Evolutionary conservation across 2,888 invertebrate species (phyloP), one percentile per base, ranked within the genome.

Genomic region (Tetrapedia diversipes): DNA sequence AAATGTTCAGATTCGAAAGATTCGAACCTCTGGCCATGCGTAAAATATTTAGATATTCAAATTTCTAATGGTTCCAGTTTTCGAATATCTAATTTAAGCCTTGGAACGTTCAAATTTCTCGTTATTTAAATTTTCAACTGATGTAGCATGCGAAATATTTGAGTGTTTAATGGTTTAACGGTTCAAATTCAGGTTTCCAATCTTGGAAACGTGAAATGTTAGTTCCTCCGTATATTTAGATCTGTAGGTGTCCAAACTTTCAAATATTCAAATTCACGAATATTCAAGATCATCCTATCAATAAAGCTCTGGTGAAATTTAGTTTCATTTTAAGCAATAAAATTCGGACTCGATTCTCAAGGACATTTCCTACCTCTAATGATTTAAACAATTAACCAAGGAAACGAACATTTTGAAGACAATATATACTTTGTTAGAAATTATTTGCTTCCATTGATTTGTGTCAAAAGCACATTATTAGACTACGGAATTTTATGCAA

Each of bases 221-320:
- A n/a, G 7, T 19, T 4, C 1, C 7, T 43, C 19, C 43, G 7
- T 6, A 19, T n/a, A n/a, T 6, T 19, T 8, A 11, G 19, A 43
- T 43, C 7, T 11, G 4, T 6, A 19, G 11, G 41, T 19, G 1
- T 24, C 24, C 24, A 4, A 27, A 39, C 54, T 56, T 56, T 56
- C 59, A 43, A 43, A 60, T 32, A 47, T 61, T 24, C n/a, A 34
- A 61, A 47, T 45, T 24, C 6, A 10, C 22, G 4, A 10, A 16
- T 16, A 27, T 32, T 14, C 27, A 24, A 19, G 45, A 32, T 47
- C 22, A 22, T 16, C 16, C 16, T n/a, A 2, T 4, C 16, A 0
- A 34, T 61, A 47, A 61, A 61, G 45, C 45, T 24, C 32, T 2
- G 3, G 60, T 47, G 60, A 61, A 61, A 61, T 22, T 34, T 16